Evolutionary conservation across 2,888 invertebrate genomes (phyloP).

Genomic region (Phasia obesa): DNA sequence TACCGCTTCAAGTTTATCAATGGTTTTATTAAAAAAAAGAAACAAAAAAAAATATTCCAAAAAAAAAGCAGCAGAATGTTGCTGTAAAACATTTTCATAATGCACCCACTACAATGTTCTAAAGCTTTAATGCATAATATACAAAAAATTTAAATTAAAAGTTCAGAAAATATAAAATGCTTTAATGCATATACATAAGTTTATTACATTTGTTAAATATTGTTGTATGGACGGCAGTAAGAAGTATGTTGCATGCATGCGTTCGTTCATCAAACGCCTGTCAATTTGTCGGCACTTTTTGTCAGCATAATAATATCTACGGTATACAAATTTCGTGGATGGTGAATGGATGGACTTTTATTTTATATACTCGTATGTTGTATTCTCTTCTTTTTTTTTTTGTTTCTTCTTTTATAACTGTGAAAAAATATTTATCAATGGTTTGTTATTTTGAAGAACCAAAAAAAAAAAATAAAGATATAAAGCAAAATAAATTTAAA

Average conservation of each 20-base stretch:
- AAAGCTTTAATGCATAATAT: constrained; percentile 53
- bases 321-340: constrained; percentile 53
- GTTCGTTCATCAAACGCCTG: constrained; percentile 71
- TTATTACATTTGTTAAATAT: constrained; percentile 66
- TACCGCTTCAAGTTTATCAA: constrained; percentile 65
- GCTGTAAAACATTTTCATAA: constrained; percentile 23
- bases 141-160: constrained; percentile 3
- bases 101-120: constrained; percentile 54
- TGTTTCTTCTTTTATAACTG: constrained; percentile 61
- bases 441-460: constrained; percentile 38
- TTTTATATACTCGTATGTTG: constrained; percentile 20
- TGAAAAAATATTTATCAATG: constrained; percentile 68
- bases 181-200: constrained; percentile 53
- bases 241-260: constrained; percentile 67
- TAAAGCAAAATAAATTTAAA: constrained; percentile 61
- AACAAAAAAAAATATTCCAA: constrained; percentile 9
- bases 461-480: not conserved
- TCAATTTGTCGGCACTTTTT: constrained; percentile 71
- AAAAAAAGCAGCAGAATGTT: constrained; percentile 6
- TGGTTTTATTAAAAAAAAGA: constrained; percentile 49
- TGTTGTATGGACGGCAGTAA: not conserved
- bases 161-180: not conserved
- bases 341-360: constrained; percentile 40
- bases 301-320: constrained; percentile 23
- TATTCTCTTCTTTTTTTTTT: constrained; percentile 16